A percentile compares a stretch with the other conserved stretches of the same genome.
These are phyloP conservation scores for Corvus cornix DNA, from an alignment of 2,113 vertebrate genomes.

Conservation along the genomic window DNA sequence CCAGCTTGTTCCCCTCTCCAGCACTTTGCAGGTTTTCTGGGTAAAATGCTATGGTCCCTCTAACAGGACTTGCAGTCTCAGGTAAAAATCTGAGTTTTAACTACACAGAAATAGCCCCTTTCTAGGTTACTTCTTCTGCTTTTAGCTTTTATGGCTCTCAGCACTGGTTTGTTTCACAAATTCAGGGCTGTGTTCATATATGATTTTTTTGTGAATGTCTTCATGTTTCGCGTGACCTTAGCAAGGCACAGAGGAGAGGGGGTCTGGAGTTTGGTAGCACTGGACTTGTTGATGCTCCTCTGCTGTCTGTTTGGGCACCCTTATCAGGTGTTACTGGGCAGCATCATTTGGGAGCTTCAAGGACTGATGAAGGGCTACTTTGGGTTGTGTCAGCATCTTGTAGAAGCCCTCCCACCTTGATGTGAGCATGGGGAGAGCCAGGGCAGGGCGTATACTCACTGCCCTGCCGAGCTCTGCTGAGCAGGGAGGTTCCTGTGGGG, in stretches of 20 bases:
- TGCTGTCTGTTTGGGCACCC: neutral
- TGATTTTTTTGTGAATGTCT: neutral
- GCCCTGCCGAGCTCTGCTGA: neutral
- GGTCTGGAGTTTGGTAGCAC: neutral
- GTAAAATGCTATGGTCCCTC: rapidly evolving
- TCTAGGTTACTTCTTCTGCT: neutral
- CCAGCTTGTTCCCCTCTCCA: neutral
- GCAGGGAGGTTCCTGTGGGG: rapidly evolving
- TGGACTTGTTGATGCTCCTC: neutral
- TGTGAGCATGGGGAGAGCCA: rapidly evolving
- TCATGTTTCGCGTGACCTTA: neutral
- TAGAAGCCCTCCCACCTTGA: neutral
- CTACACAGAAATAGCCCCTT: neutral
- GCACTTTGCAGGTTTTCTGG: neutral
- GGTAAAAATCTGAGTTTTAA: neutral
- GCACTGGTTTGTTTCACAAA: neutral
- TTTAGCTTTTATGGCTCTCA: neutral
- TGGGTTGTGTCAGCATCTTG: neutral
- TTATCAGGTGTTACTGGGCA: neutral
- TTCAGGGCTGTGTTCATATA: neutral
- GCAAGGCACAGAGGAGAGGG: neutral
- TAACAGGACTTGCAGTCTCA: neutral
- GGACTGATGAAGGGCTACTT: neutral
- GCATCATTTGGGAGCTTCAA: neutral
- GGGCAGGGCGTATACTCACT: rapidly evolving